Evolutionary conservation across 2,888 invertebrate species (phyloP), one percentile per base, ranked within the genome.

Genomic region (Tanytarsus gracilentus): DNA sequence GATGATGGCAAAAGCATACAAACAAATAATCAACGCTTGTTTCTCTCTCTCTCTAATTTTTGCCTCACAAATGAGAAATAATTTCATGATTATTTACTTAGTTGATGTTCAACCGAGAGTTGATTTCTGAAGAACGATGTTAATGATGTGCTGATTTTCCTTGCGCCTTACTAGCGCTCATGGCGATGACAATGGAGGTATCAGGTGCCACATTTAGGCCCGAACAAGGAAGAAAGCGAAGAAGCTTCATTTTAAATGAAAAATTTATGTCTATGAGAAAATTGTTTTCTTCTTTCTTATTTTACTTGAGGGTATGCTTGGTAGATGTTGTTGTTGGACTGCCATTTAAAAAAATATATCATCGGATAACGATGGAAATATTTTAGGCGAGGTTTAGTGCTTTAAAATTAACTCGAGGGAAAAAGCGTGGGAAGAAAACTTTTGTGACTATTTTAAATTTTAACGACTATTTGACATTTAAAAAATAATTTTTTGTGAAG

Each of bases 11-110:
- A 56, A 39, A 56, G 39, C 36, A 56, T n/a, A 39, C 36, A 56
- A 56, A 56, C 14, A 56, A 33, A 39, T 56, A 56, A 56, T 56
- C 55, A 56, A 40, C 55, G 33, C 33, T 16, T 16, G 36, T 36
- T 16, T n/a, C 36, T 36, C 14, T 36, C 1, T 16, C 1, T 40
- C 8, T 21, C 55, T 56, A 27, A 40, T 40, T 53, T n/a, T 53
- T 53, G 8, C 16, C n/a, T 23, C 18, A 44, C 23, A 23, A 16
- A 36, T 56, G 50, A 25, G 7, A n/a, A 25, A 40, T 39, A 40
- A 56, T 23, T 16, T 9, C 36, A 40, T 56, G 39, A 56, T 39
- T 56, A 56, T 56, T 56, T 39, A 56, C 55, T 33, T 56, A 16
- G 30, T 56, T 56, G 55, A 56, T 53, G 30, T 36, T 36, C n/a